These are phyloP conservation scores for Siniperca knerii DNA, from an alignment of 2,113 vertebrate genomes.

Conservation along the genomic window DNA sequence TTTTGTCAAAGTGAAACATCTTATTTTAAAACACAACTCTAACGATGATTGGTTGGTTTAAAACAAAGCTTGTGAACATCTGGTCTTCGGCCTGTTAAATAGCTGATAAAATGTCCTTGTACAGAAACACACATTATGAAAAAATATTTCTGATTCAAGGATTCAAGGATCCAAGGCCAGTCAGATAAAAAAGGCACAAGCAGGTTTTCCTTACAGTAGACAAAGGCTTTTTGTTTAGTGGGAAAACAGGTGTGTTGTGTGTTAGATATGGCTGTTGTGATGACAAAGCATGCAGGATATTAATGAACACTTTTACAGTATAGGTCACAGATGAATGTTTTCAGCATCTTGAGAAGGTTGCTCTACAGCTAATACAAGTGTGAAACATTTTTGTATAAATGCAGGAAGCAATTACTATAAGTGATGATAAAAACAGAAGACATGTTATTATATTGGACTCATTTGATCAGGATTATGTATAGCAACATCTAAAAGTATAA, in stretches of 20 bases:
- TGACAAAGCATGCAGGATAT: not conserved
- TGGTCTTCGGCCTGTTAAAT: not conserved
- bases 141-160: not conserved
- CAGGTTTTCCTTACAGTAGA: not conserved
- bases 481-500: too few species aligned
- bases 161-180: conserved; percentile 40
- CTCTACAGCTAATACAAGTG: not conserved
- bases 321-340: not conserved
- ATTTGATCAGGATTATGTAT: not conserved
- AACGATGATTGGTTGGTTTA: not conserved
- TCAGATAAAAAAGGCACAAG: conserved; percentile 20
- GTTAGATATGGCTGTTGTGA: not conserved
- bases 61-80: not conserved
- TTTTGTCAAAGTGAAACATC: not conserved
- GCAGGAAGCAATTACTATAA: not conserved
- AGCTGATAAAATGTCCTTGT: conserved; percentile 2
- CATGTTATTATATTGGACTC: not conserved
- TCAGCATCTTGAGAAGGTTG: not conserved
- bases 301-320: not conserved
- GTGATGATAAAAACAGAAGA: not conserved
- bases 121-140: conserved; percentile 1
- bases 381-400: not conserved
- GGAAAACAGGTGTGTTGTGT: conserved; percentile 49
- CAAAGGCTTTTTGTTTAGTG: conserved; percentile 25
- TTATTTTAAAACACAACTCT: not conserved